These are phyloP conservation scores for Percina caprodes DNA, from an alignment of 2,113 vertebrate species.

Conservation along the genomic window DNA sequence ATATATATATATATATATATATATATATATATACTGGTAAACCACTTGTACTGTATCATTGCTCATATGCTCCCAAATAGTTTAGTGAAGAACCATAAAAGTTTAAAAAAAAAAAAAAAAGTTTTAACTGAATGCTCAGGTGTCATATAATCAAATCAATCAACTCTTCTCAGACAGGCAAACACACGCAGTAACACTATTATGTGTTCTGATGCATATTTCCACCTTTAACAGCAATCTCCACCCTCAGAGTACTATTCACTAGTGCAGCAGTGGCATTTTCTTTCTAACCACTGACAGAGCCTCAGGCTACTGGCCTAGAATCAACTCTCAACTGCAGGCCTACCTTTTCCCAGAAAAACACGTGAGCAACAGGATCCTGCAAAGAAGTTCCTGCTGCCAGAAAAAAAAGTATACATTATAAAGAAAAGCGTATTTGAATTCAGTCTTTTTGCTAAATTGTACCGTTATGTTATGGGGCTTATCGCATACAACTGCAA, in stretches of 20 bases:
- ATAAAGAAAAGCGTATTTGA: background rate
- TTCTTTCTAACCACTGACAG: conserved; percentile 26
- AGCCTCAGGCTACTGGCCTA: conserved; percentile 51
- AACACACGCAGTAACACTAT: background rate
- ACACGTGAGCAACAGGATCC: conserved; percentile 14
- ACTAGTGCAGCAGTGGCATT: conserved; percentile 9
- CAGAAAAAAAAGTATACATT: background rate
- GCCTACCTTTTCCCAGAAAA: conserved; percentile 20
- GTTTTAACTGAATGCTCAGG: background rate
- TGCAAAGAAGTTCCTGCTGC: background rate
- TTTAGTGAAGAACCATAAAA: background rate
- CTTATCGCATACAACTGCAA: background rate
- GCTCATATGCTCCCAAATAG: background rate
- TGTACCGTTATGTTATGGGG: fast-evolving
- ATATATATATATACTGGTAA: too few species aligned
- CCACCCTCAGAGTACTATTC: conserved; percentile 19
- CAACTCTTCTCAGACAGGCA: background rate
- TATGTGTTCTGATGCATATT: conserved; percentile 8
- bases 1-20: too few species aligned
- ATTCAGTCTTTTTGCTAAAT: background rate
- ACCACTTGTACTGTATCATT: background rate
- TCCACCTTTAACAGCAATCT: conserved; percentile 27
- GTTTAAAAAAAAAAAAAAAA: background rate
- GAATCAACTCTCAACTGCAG: conserved; percentile 36
- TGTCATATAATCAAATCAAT: background rate